Evolutionary conservation across 1,140 invertebrate species (phyloP).

Genomic region (Araneus ventricosus): DNA sequence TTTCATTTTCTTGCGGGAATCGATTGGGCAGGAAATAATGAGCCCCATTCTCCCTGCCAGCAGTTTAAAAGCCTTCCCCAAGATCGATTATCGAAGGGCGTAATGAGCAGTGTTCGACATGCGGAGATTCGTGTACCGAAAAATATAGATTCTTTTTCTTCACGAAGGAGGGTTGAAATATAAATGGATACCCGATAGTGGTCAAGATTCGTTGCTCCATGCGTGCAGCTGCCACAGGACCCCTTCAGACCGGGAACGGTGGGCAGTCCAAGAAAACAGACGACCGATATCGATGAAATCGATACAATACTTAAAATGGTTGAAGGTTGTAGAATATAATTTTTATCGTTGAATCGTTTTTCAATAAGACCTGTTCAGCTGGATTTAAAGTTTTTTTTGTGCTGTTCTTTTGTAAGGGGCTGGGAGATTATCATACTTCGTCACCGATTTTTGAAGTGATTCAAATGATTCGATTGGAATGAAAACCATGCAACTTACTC

Average conservation of each 20-base stretch:
- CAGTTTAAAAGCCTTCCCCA: no score
- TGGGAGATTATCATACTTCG: no score
- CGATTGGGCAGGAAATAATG: no score
- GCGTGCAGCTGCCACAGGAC: constrained; percentile 1
- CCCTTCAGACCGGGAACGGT: background rate
- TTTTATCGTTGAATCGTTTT: background rate
- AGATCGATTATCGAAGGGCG: background rate
- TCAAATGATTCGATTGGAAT: no score
- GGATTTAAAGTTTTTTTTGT: no score
- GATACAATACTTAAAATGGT: background rate
- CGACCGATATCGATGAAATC: background rate
- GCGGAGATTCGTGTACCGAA: background rate
- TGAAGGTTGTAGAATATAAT: background rate
- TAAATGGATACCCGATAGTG: constrained; percentile 60
- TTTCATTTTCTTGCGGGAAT: no score
- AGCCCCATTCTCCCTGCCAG: no score
- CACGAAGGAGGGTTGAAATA: constrained; percentile 28
- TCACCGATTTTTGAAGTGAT: no score
- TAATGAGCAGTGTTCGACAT: constrained; percentile 56
- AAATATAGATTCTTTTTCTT: constrained; percentile 20
- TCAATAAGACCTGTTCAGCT: background rate
- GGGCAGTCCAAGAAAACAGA: no score
- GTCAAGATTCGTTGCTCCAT: background rate
- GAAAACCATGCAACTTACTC: no score
- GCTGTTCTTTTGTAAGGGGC: no score